Conservation (phyloP, 2,113 vertebrate genomes). For the Bagarius yarrelli region DNA sequence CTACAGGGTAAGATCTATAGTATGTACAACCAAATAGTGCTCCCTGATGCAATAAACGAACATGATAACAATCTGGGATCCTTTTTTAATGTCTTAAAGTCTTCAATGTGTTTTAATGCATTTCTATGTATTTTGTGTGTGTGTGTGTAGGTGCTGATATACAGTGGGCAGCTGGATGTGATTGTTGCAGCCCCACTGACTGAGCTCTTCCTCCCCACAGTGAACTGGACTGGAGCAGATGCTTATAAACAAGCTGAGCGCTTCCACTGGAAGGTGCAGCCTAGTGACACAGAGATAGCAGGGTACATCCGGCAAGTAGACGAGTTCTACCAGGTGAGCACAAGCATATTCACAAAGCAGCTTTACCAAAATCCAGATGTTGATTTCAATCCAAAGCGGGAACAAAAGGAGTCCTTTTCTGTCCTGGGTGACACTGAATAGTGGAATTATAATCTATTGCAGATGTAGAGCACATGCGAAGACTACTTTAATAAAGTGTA, state of each 20-base stretch:
- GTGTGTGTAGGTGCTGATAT: conserved; percentile 75
- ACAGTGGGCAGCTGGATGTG: conserved; percentile 85
- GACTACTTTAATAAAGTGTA: no score
- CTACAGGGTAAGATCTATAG: conserved; percentile 75
- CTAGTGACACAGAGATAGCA: conserved; percentile 77
- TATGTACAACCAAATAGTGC: not conserved
- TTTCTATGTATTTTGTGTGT: not conserved
- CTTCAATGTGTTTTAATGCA: not conserved
- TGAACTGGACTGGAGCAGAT: conserved; percentile 73
- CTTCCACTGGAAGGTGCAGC: conserved; percentile 79
- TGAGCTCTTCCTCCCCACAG: conserved; percentile 75
- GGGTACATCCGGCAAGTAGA: conserved; percentile 79
- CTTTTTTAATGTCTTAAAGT: not conserved
- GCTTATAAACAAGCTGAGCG: conserved; percentile 68
- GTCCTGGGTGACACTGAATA: not conserved
- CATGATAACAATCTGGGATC: not conserved
- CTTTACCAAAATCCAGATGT: not conserved
- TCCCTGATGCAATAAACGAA: not conserved
- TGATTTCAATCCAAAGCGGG: not conserved
- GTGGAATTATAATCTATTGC: not conserved
- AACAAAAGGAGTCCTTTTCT: not conserved
- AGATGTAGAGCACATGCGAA: not conserved
- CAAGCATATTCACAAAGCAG: not conserved
- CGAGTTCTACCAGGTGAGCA: conserved; percentile 80
- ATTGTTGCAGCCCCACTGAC: conserved; percentile 81